These are phyloP conservation scores for Parascotia fuliginaria DNA, from an alignment of 2,888 invertebrate species.

Conservation along the genomic window DNA sequence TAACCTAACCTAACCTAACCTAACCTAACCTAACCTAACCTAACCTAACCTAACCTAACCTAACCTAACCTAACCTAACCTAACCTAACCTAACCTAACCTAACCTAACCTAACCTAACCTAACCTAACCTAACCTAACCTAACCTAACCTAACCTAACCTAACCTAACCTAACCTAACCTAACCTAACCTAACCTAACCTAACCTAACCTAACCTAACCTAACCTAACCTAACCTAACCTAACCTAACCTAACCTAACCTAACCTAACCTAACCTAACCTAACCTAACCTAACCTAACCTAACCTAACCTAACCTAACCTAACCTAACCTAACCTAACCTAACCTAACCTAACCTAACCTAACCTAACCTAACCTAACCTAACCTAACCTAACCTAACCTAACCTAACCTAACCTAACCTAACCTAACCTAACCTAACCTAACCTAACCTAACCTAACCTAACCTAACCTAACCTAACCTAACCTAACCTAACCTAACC, in stretches of 20 bases:
- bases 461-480: conserved; percentile 25
- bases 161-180: conserved; percentile 10
- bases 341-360: conserved; percentile 11
- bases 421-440: conserved; percentile 20
- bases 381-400: conserved; percentile 14
- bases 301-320: conserved; percentile 7
- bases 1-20: conserved; percentile 12
- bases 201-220: conserved; percentile 12
- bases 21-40: conserved; percentile 12
- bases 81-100: conserved; percentile 5
- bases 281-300: conserved; percentile 7
- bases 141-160: conserved; percentile 7
- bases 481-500: conserved; percentile 16
- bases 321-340: conserved; percentile 6
- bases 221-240: conserved; percentile 12
- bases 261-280: conserved; percentile 10
- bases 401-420: conserved; percentile 21
- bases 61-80: conserved; percentile 8
- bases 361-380: conserved; percentile 5
- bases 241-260: conserved; percentile 8
- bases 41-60: conserved; percentile 11
- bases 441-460: conserved; percentile 21
- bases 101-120: conserved; percentile 11
- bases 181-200: conserved; percentile 6
- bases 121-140: conserved; percentile 11